Evolutionary conservation across 2,113 vertebrate species (phyloP).

Genomic region (Uria lomvia): DNA sequence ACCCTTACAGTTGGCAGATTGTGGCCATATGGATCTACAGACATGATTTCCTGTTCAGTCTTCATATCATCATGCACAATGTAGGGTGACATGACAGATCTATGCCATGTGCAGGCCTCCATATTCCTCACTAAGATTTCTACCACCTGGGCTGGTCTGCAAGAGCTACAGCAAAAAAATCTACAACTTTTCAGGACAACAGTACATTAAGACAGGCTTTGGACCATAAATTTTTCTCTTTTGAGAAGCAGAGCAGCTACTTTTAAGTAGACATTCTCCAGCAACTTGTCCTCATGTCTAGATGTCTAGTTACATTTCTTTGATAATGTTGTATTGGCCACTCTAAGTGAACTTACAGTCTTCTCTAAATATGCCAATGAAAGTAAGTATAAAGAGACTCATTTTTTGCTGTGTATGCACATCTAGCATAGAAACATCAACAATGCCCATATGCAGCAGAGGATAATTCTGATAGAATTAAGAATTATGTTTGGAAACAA

Average conservation of each 20-base stretch:
- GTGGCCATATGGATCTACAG: conserved; percentile 26
- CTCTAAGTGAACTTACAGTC: not conserved
- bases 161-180: not conserved
- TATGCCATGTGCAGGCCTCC: not conserved
- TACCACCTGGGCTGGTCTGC: not conserved
- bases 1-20: not conserved
- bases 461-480: not conserved
- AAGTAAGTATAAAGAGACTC: not conserved
- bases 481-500: not conserved
- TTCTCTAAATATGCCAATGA: not conserved
- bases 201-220: not conserved
- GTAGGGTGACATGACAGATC: not conserved
- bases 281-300: not conserved
- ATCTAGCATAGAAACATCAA: not conserved
- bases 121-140: not conserved
- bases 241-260: not conserved
- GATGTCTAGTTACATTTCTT: not conserved
- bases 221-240: not conserved
- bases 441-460: not conserved
- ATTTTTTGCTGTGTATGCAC: not conserved
- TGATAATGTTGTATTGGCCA: not conserved
- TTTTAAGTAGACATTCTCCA: not conserved
- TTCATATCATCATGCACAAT: not conserved
- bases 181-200: not conserved
- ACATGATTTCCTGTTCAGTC: not conserved